These are phyloP conservation scores for Drosophila micromelanica DNA, from an alignment of 1,140 invertebrate genomes.

Conservation along the genomic window DNA sequence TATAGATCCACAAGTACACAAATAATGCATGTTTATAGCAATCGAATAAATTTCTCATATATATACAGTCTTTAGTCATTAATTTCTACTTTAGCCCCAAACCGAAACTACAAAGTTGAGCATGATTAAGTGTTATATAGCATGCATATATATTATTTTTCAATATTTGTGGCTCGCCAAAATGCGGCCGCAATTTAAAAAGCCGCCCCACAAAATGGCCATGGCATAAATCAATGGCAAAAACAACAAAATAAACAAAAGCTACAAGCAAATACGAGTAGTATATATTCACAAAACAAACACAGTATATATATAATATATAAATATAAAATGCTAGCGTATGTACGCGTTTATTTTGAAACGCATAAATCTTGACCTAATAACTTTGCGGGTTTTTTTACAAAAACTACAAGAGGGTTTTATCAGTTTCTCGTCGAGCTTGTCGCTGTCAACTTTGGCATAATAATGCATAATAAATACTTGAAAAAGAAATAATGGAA, in stretches of 20 bases:
- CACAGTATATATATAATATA: slow-evolving; percentile 25
- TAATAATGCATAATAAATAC: no score
- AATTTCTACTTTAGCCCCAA: slow-evolving; percentile 1
- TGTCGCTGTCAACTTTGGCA: no score
- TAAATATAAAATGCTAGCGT: neutral
- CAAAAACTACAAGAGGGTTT: neutral
- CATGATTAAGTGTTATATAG: slow-evolving; percentile 23
- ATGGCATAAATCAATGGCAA: slow-evolving; percentile 57
- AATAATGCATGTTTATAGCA: no score
- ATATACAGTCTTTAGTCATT: neutral
- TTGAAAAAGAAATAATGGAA: no score
- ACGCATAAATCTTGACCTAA: slow-evolving; percentile 63
- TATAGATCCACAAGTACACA: no score
- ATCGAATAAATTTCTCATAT: no score
- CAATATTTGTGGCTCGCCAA: slow-evolving; percentile 61
- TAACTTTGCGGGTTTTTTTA: slow-evolving; percentile 28
- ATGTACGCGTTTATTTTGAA: slow-evolving; percentile 14
- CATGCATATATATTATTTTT: slow-evolving; percentile 30
- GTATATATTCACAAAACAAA: slow-evolving; percentile 24
- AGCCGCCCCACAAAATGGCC: slow-evolving; percentile 33
- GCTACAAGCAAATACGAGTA: slow-evolving; percentile 20
- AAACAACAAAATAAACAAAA: slow-evolving; percentile 23
- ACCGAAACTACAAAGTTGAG: slow-evolving; percentile 7
- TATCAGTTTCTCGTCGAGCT: neutral
- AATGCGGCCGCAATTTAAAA: slow-evolving; percentile 55